Conservation (phyloP, 2,888 invertebrate species). For the Leptinotarsa tumamoca region DNA sequence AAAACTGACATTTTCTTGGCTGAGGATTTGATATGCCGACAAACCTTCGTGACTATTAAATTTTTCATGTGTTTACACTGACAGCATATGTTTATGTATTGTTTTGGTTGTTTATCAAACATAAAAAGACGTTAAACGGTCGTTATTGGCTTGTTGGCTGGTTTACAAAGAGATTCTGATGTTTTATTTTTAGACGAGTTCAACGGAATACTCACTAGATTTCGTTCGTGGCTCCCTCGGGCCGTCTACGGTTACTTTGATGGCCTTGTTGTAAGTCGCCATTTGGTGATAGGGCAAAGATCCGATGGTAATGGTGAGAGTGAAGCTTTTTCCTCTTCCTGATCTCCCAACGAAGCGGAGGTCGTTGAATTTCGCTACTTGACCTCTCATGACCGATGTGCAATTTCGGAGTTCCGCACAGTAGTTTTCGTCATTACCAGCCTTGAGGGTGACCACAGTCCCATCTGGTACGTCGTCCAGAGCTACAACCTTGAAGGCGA, state of each 20-base stretch:
- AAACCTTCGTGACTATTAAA: conserved; percentile 58
- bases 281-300: conserved; percentile 82
- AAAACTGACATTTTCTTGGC: conserved; percentile 50
- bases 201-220: conserved; percentile 82
- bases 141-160: conserved; percentile 49
- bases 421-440: conserved; percentile 98
- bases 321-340: conserved; percentile 96
- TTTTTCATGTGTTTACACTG: conserved; percentile 59
- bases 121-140: conserved; percentile 48
- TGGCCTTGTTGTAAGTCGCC: conserved; percentile 94
- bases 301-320: conserved; percentile 93
- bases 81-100: conserved; percentile 55
- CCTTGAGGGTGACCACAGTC: conserved; percentile 91
- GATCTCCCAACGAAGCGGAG: conserved; percentile 97
- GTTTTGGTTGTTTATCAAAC: conserved; percentile 52
- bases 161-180: conserved; percentile 43
- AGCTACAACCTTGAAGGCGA: conserved; percentile 95
- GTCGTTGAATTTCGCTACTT: conserved; percentile 99
- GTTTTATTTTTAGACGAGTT: conserved; percentile 25
- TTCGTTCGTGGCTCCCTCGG: conserved; percentile 97
- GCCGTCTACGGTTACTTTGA: conserved; percentile 99
- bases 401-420: conserved; percentile 95
- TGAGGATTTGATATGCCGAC: conserved; percentile 56
- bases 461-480: conserved; percentile 95
- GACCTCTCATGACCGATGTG: conserved; percentile 95